Evolutionary conservation across 2,888 invertebrate genomes (phyloP).

Genomic region (Watsonalla cultraria): DNA sequence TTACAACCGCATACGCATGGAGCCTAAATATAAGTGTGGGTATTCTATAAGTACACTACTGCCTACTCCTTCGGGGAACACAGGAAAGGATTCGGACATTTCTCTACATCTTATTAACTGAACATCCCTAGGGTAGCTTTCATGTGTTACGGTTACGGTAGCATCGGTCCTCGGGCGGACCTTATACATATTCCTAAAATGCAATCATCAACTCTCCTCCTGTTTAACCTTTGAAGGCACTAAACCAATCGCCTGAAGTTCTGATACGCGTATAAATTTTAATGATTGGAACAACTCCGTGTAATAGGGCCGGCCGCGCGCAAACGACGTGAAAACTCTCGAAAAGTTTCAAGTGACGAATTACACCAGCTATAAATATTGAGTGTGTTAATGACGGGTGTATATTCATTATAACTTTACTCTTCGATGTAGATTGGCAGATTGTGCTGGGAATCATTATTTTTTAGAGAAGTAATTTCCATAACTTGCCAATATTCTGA

Average conservation of each 20-base stretch:
- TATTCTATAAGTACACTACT: too few relatives aligned
- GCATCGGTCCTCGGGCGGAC: too few relatives aligned
- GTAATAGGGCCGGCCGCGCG: constrained; percentile 46
- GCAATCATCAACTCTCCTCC: neutral
- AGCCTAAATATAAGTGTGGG: too few relatives aligned
- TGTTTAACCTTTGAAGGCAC: neutral
- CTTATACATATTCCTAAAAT: constrained; percentile 4
- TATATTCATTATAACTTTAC: neutral
- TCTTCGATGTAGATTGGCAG: neutral
- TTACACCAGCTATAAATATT: constrained; percentile 33
- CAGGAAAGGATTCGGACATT: too few relatives aligned
- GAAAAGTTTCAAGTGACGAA: constrained; percentile 37
- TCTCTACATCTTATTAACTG: too few relatives aligned
- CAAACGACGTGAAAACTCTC: constrained; percentile 38
- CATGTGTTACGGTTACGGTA: too few relatives aligned
- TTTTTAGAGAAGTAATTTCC: neutral
- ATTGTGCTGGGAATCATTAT: neutral
- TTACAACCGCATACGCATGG: too few relatives aligned
- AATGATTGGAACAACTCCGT: constrained; percentile 61
- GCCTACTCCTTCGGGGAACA: too few relatives aligned
- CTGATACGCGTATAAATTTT: constrained; percentile 58
- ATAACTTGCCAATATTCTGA: too few relatives aligned
- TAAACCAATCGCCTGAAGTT: constrained; percentile 38
- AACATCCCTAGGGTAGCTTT: too few relatives aligned
- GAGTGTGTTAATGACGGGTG: constrained; percentile 21